Evolutionary conservation across 2,797 vertebrate species (phyloP).

Genomic region (Distichodus sexfasciatus): DNA sequence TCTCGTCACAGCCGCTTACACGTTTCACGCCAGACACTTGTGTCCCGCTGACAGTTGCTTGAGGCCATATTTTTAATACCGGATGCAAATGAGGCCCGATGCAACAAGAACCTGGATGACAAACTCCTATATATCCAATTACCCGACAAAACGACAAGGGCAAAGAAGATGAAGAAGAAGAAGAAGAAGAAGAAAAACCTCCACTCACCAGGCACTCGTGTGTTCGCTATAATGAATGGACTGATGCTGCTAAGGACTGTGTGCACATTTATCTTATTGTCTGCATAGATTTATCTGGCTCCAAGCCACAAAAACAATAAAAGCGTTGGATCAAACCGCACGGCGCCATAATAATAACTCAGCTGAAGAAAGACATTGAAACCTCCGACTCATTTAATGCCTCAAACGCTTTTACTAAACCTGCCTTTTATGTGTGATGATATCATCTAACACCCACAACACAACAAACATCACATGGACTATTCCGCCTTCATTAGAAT

Average conservation of each 20-base stretch:
- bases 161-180: too few relatives aligned
- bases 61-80: not conserved
- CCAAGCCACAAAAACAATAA: slow-evolving; percentile 40
- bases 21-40: not conserved
- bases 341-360: slow-evolving; percentile 44
- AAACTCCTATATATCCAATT: slow-evolving; percentile 44
- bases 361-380: slow-evolving; percentile 42
- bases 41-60: not conserved
- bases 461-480: not conserved
- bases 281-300: slow-evolving; percentile 31
- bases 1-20: not conserved
- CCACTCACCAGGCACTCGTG: slow-evolving; percentile 21
- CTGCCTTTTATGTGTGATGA: not conserved
- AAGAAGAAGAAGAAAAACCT: too few relatives aligned
- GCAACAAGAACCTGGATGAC: slow-evolving; percentile 20
- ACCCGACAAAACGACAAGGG: slow-evolving; percentile 37
- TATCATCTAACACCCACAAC: not conserved
- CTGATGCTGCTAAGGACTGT: slow-evolving; percentile 38
- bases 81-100: slow-evolving; percentile 1
- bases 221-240: slow-evolving; percentile 41
- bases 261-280: slow-evolving; percentile 46
- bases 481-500: too few relatives aligned
- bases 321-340: slow-evolving; percentile 43
- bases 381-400: slow-evolving; percentile 47
- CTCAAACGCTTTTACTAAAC: slow-evolving; percentile 23